phyloP scores from a whole-genome alignment of 2,113 vertebrate genomes.

The Myotis brandtii region DNA sequence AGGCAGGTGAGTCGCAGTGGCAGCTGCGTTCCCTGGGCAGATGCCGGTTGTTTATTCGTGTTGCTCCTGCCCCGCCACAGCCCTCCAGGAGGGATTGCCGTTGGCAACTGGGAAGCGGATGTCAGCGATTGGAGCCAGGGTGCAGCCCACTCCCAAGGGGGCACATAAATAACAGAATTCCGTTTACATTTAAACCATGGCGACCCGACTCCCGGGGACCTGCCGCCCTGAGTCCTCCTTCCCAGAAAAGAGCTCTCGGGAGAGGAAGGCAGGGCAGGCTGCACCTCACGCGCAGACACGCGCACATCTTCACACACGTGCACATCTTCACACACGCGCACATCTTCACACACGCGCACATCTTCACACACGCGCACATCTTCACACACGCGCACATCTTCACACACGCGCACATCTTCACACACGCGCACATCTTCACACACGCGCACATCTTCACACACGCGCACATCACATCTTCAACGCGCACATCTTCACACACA shows the following conservation, averaged over 20 bases:
- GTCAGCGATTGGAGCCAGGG: not conserved
- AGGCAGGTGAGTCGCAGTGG: not conserved
- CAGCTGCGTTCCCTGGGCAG: not conserved
- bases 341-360: too few species aligned
- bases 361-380: too few species aligned
- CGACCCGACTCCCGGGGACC: constrained; percentile 60
- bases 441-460: too few species aligned
- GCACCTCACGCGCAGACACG: not conserved
- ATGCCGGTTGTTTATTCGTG: constrained; percentile 55
- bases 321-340: too few species aligned
- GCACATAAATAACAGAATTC: constrained; percentile 71
- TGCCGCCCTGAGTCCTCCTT: not conserved
- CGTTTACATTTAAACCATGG: constrained; percentile 39
- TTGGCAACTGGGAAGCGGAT: constrained; percentile 16
- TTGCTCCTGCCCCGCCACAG: not conserved
- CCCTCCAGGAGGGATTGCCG: constrained; percentile 56
- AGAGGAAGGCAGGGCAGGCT: constrained; percentile 34
- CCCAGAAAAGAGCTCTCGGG: constrained; percentile 17
- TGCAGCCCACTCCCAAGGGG: constrained; percentile 50
- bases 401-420: too few species aligned
- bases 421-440: too few species aligned
- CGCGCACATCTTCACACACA: too few species aligned
- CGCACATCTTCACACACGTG: too few species aligned
- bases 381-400: too few species aligned
- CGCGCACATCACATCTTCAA: too few species aligned